Base-by-base conservation (phyloP, 2,113 vertebrate species). In the Conger conger region DNA sequence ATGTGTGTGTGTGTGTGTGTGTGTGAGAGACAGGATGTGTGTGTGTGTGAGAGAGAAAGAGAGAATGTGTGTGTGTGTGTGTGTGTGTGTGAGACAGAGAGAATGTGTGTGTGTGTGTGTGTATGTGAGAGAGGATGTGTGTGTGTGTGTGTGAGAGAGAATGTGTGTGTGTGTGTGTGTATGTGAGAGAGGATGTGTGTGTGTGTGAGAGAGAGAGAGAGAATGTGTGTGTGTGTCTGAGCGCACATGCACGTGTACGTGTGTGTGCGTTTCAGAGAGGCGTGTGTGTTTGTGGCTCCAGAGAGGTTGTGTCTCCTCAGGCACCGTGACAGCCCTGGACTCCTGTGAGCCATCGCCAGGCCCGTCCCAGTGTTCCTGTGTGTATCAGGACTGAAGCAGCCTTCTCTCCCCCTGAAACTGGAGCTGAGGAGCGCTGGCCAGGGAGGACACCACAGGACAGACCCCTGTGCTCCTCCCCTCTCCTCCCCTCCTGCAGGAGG, bases 121-220 rank as follows among this genome's bases (percentile, higher is more conserved):
- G n/a, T 30, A 8, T 33, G 73, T 11, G 6, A 6, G 15, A 0
- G 9, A n/a, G n/a, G 15, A 20, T 23, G 20, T 73, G 7, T 73
- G 57, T 60, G 20, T 60, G 57, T 60, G 57, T 36, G 63, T 86
- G 91, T 93, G 90, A 92, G 92, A 85, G 86, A 93, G 88, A 92
- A 90, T 50, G 45, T 13, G 45, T 50, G 8, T 50, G 45, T 63
- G 57, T 27, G 18, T 54, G 4, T 82, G 9, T 82, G 35, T 27
- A 20, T 60, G 57, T 60, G 20, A 23, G 57, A n/a, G n/a, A n/a
- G n/a, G n/a, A n/a, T 60, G 57, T 36, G 63, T 86, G 91, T 93
- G 90, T 92, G 92, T 85, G 86, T 94, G 88, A 92, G 90, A n/a
- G n/a, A n/a, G n/a, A n/a, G n/a, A n/a, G n/a, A n/a, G n/a, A n/a